Conservation (phyloP, 2,888 invertebrate species). For the Agrochola lychnidis region DNA sequence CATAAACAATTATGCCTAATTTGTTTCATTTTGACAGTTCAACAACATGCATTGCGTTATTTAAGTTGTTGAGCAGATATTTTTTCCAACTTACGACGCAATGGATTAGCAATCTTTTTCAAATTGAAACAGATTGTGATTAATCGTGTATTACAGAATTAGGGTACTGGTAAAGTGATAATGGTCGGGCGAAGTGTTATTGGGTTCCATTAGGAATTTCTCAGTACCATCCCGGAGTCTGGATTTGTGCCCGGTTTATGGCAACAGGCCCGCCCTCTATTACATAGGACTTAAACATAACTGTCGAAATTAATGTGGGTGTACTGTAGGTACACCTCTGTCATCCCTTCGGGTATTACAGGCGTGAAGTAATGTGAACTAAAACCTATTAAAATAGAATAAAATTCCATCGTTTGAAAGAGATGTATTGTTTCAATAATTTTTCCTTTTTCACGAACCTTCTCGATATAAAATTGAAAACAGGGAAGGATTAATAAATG, state of each 20-base stretch:
- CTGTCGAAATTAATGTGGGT: not conserved
- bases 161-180: too few relatives aligned
- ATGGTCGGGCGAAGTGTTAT: not conserved
- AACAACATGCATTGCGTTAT: too few relatives aligned
- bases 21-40: too few relatives aligned
- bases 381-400: not conserved
- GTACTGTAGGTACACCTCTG: not conserved
- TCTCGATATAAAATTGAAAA: conserved; percentile 65
- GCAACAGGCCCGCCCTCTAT: not conserved
- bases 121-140: too few relatives aligned
- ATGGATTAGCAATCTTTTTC: too few relatives aligned
- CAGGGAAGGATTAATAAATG: conserved; percentile 62
- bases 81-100: too few relatives aligned
- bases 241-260: not conserved
- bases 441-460: conserved; percentile 55
- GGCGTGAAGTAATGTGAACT: not conserved
- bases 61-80: too few relatives aligned
- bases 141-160: too few relatives aligned
- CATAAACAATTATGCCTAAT: too few relatives aligned
- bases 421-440: conserved; percentile 21
- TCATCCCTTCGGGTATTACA: too few relatives aligned
- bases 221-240: not conserved
- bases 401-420: not conserved
- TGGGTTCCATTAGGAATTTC: not conserved
- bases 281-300: not conserved